Conservation (phyloP, 2,113 vertebrate species). For the Ictidomys tridecemlineatus region DNA sequence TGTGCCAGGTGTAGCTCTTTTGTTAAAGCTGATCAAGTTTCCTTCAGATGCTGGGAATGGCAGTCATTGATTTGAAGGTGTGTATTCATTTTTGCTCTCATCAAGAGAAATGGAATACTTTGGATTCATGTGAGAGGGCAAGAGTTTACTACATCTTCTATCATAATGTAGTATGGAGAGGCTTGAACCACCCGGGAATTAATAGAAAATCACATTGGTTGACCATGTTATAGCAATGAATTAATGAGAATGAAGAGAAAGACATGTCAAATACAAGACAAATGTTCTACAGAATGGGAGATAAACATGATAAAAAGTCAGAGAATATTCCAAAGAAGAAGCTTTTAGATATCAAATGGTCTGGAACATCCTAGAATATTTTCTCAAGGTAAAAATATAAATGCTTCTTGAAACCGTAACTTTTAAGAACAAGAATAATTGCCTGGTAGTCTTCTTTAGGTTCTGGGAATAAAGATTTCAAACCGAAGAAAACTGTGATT, state of each 20-base stretch:
- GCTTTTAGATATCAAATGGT: not conserved
- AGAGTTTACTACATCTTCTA: not conserved
- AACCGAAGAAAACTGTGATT: not conserved
- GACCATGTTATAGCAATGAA: not conserved
- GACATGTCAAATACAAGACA: not conserved
- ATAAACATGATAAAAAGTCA: not conserved
- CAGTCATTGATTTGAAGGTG: not conserved
- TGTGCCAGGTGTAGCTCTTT: not conserved
- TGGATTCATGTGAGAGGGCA: not conserved
- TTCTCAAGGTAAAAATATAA: not conserved
- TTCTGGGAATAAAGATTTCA: not conserved
- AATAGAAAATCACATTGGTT: not conserved
- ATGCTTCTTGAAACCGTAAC: not conserved
- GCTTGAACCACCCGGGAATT: not conserved
- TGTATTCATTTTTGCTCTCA: not conserved
- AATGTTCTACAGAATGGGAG: not conserved
- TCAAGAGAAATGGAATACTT: not conserved
- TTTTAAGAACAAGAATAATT: not conserved
- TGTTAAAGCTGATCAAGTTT: not conserved
- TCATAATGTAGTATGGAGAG: not conserved
- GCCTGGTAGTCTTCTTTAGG: not conserved
- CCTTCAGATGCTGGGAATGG: not conserved
- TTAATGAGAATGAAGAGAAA: not conserved
- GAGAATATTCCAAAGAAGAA: too few relatives aligned
- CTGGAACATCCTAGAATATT: not conserved